Conservation (phyloP, 2,888 invertebrate species). For the Malthinus seriepunctatus region DNA sequence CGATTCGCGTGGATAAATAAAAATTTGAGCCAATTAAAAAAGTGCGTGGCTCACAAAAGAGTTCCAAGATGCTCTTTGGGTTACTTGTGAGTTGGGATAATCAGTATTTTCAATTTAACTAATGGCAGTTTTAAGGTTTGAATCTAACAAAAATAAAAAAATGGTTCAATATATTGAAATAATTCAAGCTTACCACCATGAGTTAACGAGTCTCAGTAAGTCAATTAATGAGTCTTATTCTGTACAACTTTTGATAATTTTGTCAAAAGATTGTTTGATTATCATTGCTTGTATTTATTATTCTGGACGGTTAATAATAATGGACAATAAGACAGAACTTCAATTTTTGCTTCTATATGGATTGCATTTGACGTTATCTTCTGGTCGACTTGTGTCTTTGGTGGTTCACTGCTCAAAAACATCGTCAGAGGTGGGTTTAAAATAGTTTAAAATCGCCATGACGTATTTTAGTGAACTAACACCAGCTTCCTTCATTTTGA, state of each 20-base stretch:
- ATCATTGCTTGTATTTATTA: slow-evolving; percentile 1
- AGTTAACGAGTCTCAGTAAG: not conserved
- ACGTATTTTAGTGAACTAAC: too few species aligned
- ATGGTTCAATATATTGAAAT: not conserved
- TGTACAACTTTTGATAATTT: not conserved
- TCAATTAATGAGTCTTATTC: not conserved
- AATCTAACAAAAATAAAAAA: not conserved
- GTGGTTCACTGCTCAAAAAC: not conserved
- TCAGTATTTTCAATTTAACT: not conserved
- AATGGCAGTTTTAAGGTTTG: not conserved
- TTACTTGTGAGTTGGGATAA: not conserved
- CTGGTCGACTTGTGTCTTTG: not conserved
- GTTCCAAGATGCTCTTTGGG: too few species aligned
- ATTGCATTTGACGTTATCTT: not conserved
- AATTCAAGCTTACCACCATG: not conserved
- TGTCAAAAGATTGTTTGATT: not conserved
- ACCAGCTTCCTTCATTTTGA: too few species aligned
- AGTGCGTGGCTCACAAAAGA: not conserved
- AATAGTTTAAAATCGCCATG: too few species aligned
- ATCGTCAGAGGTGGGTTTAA: not conserved
- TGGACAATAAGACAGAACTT: not conserved
- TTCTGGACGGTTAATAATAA: not conserved
- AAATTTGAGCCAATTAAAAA: not conserved
- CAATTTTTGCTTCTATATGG: not conserved
- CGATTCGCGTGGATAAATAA: slow-evolving; percentile 13